These are phyloP conservation scores for Pandemis cinnamomeana DNA, from an alignment of 2,888 invertebrate species.

Conservation along the genomic window DNA sequence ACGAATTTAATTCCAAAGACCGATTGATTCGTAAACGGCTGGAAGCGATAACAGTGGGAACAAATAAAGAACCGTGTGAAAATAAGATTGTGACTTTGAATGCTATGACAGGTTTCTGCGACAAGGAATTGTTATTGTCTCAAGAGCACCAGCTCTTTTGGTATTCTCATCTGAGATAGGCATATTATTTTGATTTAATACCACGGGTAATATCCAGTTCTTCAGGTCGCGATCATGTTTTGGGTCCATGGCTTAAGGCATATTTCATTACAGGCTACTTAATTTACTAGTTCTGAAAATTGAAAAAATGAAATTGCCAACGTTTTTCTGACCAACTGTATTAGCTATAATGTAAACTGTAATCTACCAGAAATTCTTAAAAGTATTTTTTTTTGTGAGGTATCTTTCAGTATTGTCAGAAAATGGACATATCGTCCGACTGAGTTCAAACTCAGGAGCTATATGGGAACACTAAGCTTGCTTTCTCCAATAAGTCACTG, in stretches of 20 bases:
- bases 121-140: not conserved
- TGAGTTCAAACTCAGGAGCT: too few relatives aligned
- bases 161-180: not conserved
- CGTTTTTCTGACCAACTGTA: not conserved
- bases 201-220: too few relatives aligned
- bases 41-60: constrained; percentile 62
- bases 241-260: too few relatives aligned
- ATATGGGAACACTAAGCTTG: too few relatives aligned
- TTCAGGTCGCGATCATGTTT: too few relatives aligned
- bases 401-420: too few relatives aligned
- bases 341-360: not conserved
- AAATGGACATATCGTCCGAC: too few relatives aligned
- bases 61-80: constrained; percentile 59
- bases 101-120: constrained; percentile 8
- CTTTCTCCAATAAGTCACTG: too few relatives aligned
- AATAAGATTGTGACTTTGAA: constrained; percentile 43
- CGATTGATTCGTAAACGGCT: constrained; percentile 44
- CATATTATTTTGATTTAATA: not conserved
- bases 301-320: too few relatives aligned
- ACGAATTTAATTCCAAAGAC: constrained; percentile 22
- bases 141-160: not conserved
- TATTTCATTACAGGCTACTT: too few relatives aligned
- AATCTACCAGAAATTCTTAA: not conserved
- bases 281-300: too few relatives aligned
- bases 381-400: not conserved